A percentile compares a stretch with the other conserved stretches of the same genome.
These are phyloP conservation scores for Nemurella pictetii DNA, from an alignment of 2,888 invertebrate species.

Conservation along the genomic window DNA sequence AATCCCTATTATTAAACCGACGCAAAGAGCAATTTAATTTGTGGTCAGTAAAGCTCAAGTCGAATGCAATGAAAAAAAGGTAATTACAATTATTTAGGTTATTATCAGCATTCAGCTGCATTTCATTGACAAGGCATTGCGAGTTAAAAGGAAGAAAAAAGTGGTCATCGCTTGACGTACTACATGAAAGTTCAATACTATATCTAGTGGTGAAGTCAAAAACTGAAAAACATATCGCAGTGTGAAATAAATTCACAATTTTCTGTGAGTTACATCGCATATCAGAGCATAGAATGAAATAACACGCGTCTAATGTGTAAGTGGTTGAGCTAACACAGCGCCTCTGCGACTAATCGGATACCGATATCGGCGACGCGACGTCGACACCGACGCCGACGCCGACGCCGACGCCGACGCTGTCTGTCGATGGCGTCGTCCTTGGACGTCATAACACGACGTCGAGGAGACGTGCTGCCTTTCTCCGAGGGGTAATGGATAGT, in stretches of 20 bases:
- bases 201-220: no score
- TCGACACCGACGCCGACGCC: background rate
- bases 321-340: background rate
- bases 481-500: conserved; percentile 16
- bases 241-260: background rate
- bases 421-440: conserved; percentile 17
- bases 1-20: background rate
- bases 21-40: background rate
- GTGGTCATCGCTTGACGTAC: no score
- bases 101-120: no score
- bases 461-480: background rate
- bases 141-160: no score
- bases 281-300: background rate
- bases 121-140: no score
- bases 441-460: conserved; percentile 27
- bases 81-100: no score
- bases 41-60: background rate
- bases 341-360: conserved; percentile 9
- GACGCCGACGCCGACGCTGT: background rate
- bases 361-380: conserved; percentile 19
- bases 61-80: no score
- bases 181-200: no score
- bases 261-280: background rate
- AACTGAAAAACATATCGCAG: no score
- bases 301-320: background rate